These are phyloP conservation scores for Hystrix brachyura DNA, from an alignment of 2,113 vertebrate genomes.

Conservation along the genomic window DNA sequence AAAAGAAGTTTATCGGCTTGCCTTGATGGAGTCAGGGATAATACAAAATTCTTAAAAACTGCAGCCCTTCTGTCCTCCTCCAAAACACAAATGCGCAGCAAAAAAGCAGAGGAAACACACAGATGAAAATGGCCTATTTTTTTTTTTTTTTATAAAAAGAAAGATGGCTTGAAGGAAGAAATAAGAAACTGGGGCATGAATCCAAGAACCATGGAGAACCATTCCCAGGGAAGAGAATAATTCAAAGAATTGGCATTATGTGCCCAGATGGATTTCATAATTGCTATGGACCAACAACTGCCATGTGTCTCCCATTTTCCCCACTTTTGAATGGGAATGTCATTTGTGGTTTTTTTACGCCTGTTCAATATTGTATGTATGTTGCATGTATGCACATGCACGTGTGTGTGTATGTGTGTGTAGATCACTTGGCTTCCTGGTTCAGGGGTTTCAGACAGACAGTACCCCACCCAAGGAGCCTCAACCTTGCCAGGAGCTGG, in stretches of 20 bases:
- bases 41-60: not conserved
- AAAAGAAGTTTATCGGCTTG: slow-evolving; percentile 43
- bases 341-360: slow-evolving; percentile 18
- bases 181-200: slow-evolving; percentile 7
- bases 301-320: not conserved
- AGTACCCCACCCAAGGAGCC: not conserved
- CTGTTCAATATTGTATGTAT: not conserved
- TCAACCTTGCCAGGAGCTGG: not conserved
- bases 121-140: not conserved
- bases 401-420: not conserved
- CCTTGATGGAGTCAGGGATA: not conserved
- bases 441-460: not conserved
- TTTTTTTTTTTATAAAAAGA: slow-evolving; percentile 21
- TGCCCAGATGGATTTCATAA: slow-evolving; percentile 53
- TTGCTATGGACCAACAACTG: not conserved
- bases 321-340: not conserved
- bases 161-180: slow-evolving; percentile 55
- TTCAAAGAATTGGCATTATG: slow-evolving; percentile 18
- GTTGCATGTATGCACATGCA: not conserved
- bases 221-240: slow-evolving; percentile 10
- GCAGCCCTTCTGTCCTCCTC: too few species aligned
- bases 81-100: not conserved
- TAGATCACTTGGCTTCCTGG: not conserved
- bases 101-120: not conserved
- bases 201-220: slow-evolving; percentile 51